Conservation (phyloP, 2,797 vertebrate genomes). For the Loriculus beryllinus region DNA sequence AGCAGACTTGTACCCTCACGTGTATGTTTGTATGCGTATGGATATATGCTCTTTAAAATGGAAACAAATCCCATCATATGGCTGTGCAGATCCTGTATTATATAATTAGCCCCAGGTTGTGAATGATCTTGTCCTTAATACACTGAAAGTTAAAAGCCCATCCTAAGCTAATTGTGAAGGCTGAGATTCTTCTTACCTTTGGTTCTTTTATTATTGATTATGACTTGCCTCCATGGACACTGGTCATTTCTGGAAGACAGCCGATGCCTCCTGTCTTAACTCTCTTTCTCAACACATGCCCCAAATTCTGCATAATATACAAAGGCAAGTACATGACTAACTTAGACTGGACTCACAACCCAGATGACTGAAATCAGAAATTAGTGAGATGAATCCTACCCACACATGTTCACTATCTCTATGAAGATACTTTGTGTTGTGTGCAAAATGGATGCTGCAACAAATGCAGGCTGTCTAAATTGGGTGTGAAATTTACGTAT, state of each 20-base stretch:
- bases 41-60: background rate
- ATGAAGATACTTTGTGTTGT: rapidly evolving
- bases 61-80: background rate
- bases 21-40: background rate
- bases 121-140: background rate
- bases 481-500: background rate
- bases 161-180: background rate
- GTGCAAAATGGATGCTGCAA: background rate
- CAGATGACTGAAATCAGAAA: background rate
- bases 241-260: background rate
- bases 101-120: background rate
- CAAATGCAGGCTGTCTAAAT: background rate
- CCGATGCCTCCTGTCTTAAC: background rate
- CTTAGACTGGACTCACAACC: background rate
- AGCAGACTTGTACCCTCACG: background rate
- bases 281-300: background rate
- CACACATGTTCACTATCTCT: background rate
- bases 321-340: background rate
- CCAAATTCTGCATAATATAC: background rate
- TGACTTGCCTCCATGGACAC: background rate
- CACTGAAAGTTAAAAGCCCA: background rate
- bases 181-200: background rate
- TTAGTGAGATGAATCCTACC: background rate
- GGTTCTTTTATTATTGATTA: background rate
- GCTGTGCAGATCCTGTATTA: background rate